Evolutionary conservation across 2,797 vertebrate genomes (phyloP), one percentile per base, ranked within the genome.

Genomic region (Heliangelus exortis): DNA sequence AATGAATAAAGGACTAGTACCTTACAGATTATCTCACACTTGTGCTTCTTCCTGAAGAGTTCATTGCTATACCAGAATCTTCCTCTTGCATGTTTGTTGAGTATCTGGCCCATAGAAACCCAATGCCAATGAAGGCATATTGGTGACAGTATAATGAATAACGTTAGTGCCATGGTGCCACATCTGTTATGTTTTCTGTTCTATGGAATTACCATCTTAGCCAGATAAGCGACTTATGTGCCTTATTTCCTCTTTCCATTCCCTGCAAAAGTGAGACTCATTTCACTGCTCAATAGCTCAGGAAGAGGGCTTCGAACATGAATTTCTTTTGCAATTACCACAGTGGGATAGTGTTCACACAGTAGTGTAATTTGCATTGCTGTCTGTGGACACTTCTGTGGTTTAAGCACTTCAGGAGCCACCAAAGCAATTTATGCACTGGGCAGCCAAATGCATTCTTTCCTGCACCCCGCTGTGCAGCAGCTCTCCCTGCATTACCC

Each of bases 341-440:
- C 92, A 90, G 84, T 86, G 93, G 89, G 91, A 92, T 89, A 76
- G 82, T 9, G 9, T 76, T 91, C 2, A 0, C 62, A 15, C 67
- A 53, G 51, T 29, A 69, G 51, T 4, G 50, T 85, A 84, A 87
- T 92, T 95, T 94, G 77, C 93, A 87, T 90, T 61, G 86, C 92
- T 86, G 77, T 95, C 89, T 96, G 89, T 94, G 85, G 91, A 84
- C 76, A 47, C 51, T 89, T 92, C 58, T 55, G 4, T 11, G 25
- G 53, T 63, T 95, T 91, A 88, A 96, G 95, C 76, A 61, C 89
- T 89, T 90, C 45, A 87, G 95, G 91, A 94, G 74, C 87, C 85
- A 79, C 92, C 83, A 96, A 95, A 95, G 92, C 93, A 94, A 91
- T 95, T 95, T 92, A 19, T 81, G 59, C 76, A 9, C 69, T 25